Evolutionary conservation across 2,113 vertebrate species (phyloP).

Genomic region (Sylvietta virens): DNA sequence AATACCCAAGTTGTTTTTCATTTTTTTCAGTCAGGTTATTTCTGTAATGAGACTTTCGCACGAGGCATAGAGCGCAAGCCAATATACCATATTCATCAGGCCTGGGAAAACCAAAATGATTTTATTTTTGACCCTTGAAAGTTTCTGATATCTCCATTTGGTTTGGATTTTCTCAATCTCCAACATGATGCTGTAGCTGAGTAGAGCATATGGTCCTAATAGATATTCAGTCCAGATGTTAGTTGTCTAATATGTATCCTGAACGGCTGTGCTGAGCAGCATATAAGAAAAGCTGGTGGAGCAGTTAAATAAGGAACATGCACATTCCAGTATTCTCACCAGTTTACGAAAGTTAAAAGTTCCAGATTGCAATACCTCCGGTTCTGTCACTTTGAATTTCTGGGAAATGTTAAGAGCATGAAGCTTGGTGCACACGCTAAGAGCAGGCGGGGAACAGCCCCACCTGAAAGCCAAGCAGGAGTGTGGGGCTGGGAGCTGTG

Average conservation of each 20-base stretch:
- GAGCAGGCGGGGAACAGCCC: neutral
- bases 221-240: constrained; percentile 80
- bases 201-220: constrained; percentile 73
- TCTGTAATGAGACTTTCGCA: constrained; percentile 10
- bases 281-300: constrained; percentile 66
- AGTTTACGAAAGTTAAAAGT: constrained; percentile 73
- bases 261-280: constrained; percentile 54
- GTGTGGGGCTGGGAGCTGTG: neutral
- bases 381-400: constrained; percentile 77
- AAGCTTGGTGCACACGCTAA: neutral
- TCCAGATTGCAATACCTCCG: constrained; percentile 72
- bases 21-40: constrained; percentile 60
- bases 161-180: constrained; percentile 75
- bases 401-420: constrained; percentile 72
- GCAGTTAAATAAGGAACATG: constrained; percentile 69
- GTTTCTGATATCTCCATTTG: constrained; percentile 74
- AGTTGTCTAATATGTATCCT: constrained; percentile 72
- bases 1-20: constrained; percentile 31
- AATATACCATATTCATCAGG: neutral
- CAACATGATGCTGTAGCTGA: constrained; percentile 60
- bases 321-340: constrained; percentile 73
- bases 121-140: constrained; percentile 76
- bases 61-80: neutral
- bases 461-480: constrained; percentile 45
- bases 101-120: constrained; percentile 68